Evolutionary conservation across 2,113 vertebrate species (phyloP).

Genomic region (Cyphomyrus plagiostoma): DNA sequence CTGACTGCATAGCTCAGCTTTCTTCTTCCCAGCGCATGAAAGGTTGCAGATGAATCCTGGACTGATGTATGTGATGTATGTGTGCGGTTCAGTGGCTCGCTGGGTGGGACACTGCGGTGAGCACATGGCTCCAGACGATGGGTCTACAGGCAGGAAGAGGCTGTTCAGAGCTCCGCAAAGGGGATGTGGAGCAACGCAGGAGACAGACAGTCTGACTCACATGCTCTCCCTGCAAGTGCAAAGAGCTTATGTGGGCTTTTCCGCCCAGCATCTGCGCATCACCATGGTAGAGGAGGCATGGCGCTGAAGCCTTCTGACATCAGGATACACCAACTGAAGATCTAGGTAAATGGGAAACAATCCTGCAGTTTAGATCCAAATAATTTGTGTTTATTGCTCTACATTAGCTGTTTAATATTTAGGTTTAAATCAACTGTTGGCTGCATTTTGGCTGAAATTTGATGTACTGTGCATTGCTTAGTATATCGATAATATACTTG

Average conservation of each 20-base stretch:
- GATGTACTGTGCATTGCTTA: not conserved
- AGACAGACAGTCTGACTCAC: not conserved
- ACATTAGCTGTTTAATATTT: not conserved
- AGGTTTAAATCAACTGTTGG: not conserved
- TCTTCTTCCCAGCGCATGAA: not conserved
- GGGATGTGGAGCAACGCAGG: not conserved
- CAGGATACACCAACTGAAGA: not conserved
- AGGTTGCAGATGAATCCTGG: not conserved
- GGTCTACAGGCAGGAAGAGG: constrained; percentile 8
- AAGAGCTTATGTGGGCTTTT: not conserved
- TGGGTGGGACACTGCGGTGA: constrained; percentile 15
- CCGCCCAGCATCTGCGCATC: not conserved
- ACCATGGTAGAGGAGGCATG: not conserved
- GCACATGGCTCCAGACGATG: constrained; percentile 5
- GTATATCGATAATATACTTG: not conserved
- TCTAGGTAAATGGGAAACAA: not conserved
- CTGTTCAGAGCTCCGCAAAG: not conserved
- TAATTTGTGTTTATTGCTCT: not conserved
- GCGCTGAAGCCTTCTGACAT: not conserved
- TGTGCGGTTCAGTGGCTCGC: not conserved
- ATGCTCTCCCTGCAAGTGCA: too few species aligned
- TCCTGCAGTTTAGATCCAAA: not conserved
- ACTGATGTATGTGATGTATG: not conserved
- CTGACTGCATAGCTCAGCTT: not conserved
- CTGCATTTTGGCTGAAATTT: not conserved